Conservation (phyloP, 1,140 invertebrate genomes). For the Neodiprion virginianus region DNA sequence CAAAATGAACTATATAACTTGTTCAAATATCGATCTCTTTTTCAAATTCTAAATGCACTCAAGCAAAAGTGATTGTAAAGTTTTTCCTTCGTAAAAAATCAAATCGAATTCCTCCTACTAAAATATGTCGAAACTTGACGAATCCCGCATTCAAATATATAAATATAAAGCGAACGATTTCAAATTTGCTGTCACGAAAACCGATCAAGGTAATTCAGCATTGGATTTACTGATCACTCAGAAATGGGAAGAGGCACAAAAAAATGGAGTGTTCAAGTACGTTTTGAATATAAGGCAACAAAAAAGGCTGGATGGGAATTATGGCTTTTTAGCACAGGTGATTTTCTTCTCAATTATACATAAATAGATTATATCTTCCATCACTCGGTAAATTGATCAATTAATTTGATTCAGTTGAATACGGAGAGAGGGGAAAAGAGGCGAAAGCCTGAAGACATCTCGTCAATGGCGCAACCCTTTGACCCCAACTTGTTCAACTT, state of each 20-base stretch:
- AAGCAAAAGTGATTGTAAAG: too few relatives aligned
- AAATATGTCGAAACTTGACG: constrained; percentile 8
- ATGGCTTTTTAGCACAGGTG: constrained; percentile 57
- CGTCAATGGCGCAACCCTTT: constrained; percentile 67
- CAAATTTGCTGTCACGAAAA: constrained; percentile 1
- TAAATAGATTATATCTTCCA: constrained; percentile 18
- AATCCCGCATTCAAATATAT: constrained; percentile 10
- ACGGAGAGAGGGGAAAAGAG: constrained; percentile 65
- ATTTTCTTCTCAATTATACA: constrained; percentile 19
- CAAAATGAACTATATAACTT: too few relatives aligned
- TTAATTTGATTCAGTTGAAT: constrained; percentile 66
- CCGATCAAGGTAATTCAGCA: constrained; percentile 34
- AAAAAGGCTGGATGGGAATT: constrained; percentile 55
- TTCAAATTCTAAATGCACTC: too few relatives aligned
- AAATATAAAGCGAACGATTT: constrained; percentile 21
- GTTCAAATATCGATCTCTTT: too few relatives aligned
- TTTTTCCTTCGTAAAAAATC: too few relatives aligned
- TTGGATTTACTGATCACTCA: constrained; percentile 46
- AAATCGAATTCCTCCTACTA: background rate
- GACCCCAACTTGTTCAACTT: constrained; percentile 72
- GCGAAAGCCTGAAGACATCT: constrained; percentile 67
- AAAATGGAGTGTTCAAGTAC: constrained; percentile 48
- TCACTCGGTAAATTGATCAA: background rate
- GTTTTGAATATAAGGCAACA: constrained; percentile 41
- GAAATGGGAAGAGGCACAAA: constrained; percentile 45